Conservation (phyloP, 1,140 invertebrate species). For the Meloidogyne exigua region DNA sequence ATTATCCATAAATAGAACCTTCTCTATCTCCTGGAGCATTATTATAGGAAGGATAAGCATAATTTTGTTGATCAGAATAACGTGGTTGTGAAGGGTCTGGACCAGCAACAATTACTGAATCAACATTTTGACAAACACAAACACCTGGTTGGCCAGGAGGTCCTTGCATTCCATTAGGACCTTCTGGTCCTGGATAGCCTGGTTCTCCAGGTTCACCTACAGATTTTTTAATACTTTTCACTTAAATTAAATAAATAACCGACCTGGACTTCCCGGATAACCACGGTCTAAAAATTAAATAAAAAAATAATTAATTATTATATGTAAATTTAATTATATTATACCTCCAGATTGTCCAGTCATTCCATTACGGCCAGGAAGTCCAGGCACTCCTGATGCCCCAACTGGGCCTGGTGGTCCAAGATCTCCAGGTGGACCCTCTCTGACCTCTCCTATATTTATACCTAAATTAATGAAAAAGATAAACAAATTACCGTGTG, state of each 20-base stretch:
- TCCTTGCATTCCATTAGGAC: slow-evolving; percentile 54
- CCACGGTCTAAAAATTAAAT: slow-evolving; percentile 15
- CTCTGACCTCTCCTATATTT: slow-evolving; percentile 52
- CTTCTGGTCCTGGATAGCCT: slow-evolving; percentile 63
- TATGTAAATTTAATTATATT: not conserved
- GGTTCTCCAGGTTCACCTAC: slow-evolving; percentile 47
- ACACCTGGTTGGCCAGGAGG: slow-evolving; percentile 41
- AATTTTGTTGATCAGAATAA: slow-evolving; percentile 41
- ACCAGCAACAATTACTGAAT: slow-evolving; percentile 58
- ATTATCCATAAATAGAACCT: not conserved
- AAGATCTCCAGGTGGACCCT: slow-evolving; percentile 61
- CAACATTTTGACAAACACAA: slow-evolving; percentile 51
- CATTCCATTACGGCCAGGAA: slow-evolving; percentile 60
- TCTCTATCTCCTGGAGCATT: not conserved
- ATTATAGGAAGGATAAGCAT: slow-evolving; percentile 35
- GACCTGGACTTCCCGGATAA: slow-evolving; percentile 27
- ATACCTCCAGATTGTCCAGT: slow-evolving; percentile 59
- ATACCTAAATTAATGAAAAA: not conserved
- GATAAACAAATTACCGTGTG: slow-evolving; percentile 33
- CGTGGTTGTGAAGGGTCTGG: slow-evolving; percentile 54
- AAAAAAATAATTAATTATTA: not conserved
- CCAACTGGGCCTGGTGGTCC: slow-evolving; percentile 61
- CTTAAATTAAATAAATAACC: not conserved
- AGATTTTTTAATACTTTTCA: not conserved
- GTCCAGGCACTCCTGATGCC: slow-evolving; percentile 58